Percentiles rank a stretch among this genome's conserved stretches.
Conservation (phyloP, 2,113 vertebrate genomes). For the Paedocypris sp. region DNA sequence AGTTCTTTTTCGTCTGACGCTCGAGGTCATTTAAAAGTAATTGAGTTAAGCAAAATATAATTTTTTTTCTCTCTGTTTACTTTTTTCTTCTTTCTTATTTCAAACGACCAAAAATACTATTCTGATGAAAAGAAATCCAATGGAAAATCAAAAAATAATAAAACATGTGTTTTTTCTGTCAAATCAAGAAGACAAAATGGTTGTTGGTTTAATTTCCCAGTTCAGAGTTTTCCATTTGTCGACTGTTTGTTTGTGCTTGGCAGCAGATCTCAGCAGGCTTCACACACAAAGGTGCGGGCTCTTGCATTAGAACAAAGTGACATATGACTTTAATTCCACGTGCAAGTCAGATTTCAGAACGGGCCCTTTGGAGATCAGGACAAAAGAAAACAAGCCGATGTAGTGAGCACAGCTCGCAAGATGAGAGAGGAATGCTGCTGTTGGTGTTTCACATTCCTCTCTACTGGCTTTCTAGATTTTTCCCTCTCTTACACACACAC, state of each 20-base stretch:
- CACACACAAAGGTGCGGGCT: background rate
- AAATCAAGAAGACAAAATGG: background rate
- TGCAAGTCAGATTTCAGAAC: slow-evolving; percentile 35
- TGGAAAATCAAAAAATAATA: background rate
- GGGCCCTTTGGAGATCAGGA: slow-evolving; percentile 38
- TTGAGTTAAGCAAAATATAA: background rate
- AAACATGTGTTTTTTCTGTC: background rate
- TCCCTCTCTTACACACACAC: slow-evolving; percentile 21
- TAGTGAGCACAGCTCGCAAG: slow-evolving; percentile 55
- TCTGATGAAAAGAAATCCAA: no score
- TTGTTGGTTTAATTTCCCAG: background rate
- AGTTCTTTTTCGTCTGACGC: no score
- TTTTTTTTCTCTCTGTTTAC: no score
- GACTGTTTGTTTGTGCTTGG: slow-evolving; percentile 21
- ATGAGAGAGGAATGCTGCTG: slow-evolving; percentile 62
- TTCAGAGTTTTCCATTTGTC: slow-evolving; percentile 24
- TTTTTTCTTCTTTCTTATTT: no score
- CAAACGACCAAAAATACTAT: no score
- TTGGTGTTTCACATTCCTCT: slow-evolving; percentile 67
- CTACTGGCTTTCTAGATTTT: slow-evolving; percentile 7
- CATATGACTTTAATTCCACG: slow-evolving; percentile 12
- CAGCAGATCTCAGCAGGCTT: slow-evolving; percentile 2
- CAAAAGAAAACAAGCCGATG: slow-evolving; percentile 54
- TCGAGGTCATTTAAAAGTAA: background rate
- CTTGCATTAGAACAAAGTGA: slow-evolving; percentile 7